These are phyloP conservation scores for Eulemur macaco DNA, from an alignment of 2,113 vertebrate species.

Conservation along the genomic window DNA sequence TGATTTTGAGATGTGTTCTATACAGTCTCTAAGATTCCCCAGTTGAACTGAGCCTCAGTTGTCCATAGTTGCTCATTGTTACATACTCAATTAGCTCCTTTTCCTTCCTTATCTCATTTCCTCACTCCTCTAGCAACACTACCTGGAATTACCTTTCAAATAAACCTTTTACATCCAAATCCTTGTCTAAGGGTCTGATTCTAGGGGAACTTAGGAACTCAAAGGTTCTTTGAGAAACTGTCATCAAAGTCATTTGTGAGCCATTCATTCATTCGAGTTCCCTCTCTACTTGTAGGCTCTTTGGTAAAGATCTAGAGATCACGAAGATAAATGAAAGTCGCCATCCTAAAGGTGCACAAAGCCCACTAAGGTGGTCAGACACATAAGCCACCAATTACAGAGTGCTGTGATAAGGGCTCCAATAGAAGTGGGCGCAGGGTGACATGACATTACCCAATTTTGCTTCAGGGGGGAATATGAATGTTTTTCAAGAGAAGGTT, in stretches of 20 bases:
- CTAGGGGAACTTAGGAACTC: not conserved
- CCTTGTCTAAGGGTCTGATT: not conserved
- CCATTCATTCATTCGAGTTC: not conserved
- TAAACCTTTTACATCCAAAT: not conserved
- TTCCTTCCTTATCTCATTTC: not conserved
- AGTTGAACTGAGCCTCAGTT: not conserved
- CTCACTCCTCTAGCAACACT: not conserved
- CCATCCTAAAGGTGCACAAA: not conserved
- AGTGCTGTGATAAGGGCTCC: not conserved
- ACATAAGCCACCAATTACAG: not conserved
- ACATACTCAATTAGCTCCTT: not conserved
- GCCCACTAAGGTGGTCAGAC: not conserved
- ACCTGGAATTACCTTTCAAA: not conserved
- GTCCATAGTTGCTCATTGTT: not conserved
- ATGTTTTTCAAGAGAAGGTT: not conserved
- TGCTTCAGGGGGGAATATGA: not conserved
- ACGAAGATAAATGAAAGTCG: not conserved
- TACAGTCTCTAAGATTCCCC: not conserved
- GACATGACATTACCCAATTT: not conserved
- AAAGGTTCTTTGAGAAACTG: not conserved
- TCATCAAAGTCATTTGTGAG: not conserved
- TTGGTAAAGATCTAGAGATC: conserved; percentile 8
- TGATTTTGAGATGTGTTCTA: not conserved
- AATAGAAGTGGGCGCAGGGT: not conserved
- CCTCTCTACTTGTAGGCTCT: not conserved